Evolutionary conservation across 1,140 invertebrate genomes (phyloP).

Genomic region (Theocolax elegans): DNA sequence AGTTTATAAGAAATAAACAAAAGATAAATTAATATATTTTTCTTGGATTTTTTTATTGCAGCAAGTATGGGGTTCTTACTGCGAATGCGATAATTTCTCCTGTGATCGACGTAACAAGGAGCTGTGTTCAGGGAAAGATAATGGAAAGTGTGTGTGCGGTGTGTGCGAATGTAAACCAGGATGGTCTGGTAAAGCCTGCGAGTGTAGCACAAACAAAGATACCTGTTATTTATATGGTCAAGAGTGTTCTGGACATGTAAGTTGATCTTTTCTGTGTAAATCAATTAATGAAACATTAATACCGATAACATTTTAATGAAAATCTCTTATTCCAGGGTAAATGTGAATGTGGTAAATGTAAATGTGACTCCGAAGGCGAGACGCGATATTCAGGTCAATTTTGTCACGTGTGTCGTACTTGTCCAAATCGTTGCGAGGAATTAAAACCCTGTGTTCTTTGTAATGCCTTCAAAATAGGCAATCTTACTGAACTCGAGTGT

Average conservation of each 20-base stretch:
- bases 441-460: slow-evolving; percentile 94
- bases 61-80: slow-evolving; percentile 83
- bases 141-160: slow-evolving; percentile 82
- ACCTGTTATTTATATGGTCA: slow-evolving; percentile 73
- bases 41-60: slow-evolving; percentile 63
- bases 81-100: slow-evolving; percentile 96
- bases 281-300: too few species aligned
- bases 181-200: slow-evolving; percentile 86
- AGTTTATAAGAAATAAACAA: neutral
- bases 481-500: slow-evolving; percentile 72
- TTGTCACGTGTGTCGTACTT: slow-evolving; percentile 95
- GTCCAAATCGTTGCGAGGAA: slow-evolving; percentile 87
- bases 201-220: slow-evolving; percentile 79
- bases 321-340: slow-evolving; percentile 70
- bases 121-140: slow-evolving; percentile 78
- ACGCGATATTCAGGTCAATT: slow-evolving; percentile 83
- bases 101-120: slow-evolving; percentile 86
- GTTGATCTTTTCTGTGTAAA: too few species aligned
- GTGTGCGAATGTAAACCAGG: slow-evolving; percentile 79
- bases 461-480: slow-evolving; percentile 84
- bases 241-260: slow-evolving; percentile 75
- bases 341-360: slow-evolving; percentile 91
- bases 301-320: neutral
- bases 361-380: slow-evolving; percentile 75
- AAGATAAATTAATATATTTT: neutral